Percentiles rank a stretch among this genome's conserved stretches.
These are phyloP conservation scores for Mohoua ochrocephala DNA, from an alignment of 2,113 vertebrate species.

Conservation along the genomic window DNA sequence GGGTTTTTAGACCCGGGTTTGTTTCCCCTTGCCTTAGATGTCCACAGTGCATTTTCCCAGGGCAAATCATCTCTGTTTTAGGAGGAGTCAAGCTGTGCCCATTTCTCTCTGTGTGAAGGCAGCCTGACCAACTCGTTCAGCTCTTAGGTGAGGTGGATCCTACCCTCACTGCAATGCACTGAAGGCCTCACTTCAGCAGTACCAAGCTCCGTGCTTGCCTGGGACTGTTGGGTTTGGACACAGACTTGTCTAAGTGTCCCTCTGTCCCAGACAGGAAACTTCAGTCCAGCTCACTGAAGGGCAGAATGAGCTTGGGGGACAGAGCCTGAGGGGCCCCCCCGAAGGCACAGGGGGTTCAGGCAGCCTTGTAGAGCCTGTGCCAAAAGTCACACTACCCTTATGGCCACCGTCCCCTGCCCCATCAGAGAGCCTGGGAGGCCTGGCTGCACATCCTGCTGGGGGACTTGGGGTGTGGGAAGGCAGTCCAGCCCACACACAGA, in stretches of 20 bases:
- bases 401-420: accelerated
- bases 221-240: background rate
- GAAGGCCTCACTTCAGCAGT: background rate
- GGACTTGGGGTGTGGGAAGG: background rate
- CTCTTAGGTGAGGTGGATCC: background rate
- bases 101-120: background rate
- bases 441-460: accelerated
- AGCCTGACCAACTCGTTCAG: background rate
- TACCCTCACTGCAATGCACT: background rate
- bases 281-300: background rate
- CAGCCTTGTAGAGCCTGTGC: background rate
- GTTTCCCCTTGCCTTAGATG: background rate
- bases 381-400: background rate
- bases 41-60: background rate
- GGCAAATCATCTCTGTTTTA: background rate
- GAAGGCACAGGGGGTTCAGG: background rate
- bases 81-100: background rate
- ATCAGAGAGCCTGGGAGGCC: background rate
- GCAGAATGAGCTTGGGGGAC: background rate
- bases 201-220: background rate
- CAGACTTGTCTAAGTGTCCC: background rate
- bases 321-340: background rate
- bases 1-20: background rate
- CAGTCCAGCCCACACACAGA: background rate
- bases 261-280: accelerated